Percentiles rank a stretch among this genome's conserved stretches.
Evolutionary conservation across 2,797 vertebrate genomes (phyloP).

Genomic region (Oreochromis mossambicus): DNA sequence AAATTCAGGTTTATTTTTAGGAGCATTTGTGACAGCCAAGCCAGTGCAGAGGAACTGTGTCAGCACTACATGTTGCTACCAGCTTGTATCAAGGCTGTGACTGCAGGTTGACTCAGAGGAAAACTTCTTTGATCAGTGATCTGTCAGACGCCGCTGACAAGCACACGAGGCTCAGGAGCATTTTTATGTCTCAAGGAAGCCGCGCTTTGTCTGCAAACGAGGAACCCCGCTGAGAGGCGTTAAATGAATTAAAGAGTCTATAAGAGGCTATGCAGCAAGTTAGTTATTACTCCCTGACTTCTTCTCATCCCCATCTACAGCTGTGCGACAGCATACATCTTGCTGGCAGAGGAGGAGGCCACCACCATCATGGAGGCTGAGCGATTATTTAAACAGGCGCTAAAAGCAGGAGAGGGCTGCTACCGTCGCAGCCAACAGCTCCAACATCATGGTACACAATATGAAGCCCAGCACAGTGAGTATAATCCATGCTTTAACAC

Average conservation of each 20-base stretch:
- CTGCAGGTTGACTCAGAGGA: neutral
- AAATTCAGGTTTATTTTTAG: conserved; percentile 21
- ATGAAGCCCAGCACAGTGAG: conserved; percentile 96
- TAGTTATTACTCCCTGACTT: neutral
- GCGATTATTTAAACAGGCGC: conserved; percentile 92
- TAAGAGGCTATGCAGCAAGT: neutral
- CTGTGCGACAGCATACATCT: conserved; percentile 95
- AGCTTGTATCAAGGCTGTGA: neutral
- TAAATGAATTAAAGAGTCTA: neutral
- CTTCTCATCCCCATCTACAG: conserved; percentile 57
- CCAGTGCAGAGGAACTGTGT: neutral
- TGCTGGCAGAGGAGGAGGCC: conserved; percentile 96
- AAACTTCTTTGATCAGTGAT: conserved; percentile 6
- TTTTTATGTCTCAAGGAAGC: neutral
- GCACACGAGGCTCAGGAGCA: neutral
- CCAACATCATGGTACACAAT: conserved; percentile 92
- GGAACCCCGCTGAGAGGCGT: neutral
- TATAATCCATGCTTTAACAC: neutral
- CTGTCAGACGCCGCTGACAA: neutral
- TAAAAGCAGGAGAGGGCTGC: conserved; percentile 92
- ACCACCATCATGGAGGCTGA: conserved; percentile 98
- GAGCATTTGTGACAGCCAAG: neutral
- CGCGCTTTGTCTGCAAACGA: neutral
- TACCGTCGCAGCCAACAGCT: conserved; percentile 93
- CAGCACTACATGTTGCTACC: neutral